Conservation (phyloP, 2,888 invertebrate species). For the Lasioglossum villosulum region DNA sequence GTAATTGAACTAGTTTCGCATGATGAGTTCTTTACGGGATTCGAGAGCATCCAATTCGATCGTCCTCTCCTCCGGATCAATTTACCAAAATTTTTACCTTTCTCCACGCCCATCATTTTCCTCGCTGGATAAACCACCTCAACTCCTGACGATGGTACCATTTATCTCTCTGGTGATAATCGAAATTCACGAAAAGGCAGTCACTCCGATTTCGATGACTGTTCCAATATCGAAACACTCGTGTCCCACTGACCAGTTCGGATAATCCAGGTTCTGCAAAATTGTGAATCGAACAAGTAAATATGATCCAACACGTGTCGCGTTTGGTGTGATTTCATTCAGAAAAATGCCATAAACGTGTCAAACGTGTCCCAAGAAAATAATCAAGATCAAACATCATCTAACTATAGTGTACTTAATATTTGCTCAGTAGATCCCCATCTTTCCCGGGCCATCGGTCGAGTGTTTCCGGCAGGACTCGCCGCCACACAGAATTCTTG, state of each 20-base stretch:
- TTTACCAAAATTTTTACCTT: not conserved
- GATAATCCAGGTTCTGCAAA: too few relatives aligned
- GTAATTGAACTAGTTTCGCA: slow-evolving; percentile 60
- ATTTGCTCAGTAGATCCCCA: not conserved
- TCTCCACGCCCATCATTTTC: not conserved
- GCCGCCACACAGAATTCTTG: slow-evolving; percentile 1
- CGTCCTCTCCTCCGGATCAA: not conserved
- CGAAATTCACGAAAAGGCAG: not conserved
- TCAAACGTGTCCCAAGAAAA: too few relatives aligned
- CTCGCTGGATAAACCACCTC: not conserved
- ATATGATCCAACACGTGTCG: too few relatives aligned
- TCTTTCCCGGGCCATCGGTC: not conserved
- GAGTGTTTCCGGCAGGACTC: not conserved
- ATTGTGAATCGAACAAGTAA: too few relatives aligned
- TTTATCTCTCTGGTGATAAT: not conserved
- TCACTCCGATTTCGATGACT: not conserved
- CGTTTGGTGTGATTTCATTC: too few relatives aligned
- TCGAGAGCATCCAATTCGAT: not conserved
- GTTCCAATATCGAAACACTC: too few relatives aligned
- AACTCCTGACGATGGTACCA: not conserved
- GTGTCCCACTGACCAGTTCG: too few relatives aligned
- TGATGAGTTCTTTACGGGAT: slow-evolving; percentile 7
- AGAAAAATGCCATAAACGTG: too few relatives aligned
- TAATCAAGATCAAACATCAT: too few relatives aligned
- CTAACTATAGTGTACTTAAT: not conserved